Evolutionary conservation across 2,113 vertebrate genomes (phyloP).

Genomic region (Collichthys lucidus): DNA sequence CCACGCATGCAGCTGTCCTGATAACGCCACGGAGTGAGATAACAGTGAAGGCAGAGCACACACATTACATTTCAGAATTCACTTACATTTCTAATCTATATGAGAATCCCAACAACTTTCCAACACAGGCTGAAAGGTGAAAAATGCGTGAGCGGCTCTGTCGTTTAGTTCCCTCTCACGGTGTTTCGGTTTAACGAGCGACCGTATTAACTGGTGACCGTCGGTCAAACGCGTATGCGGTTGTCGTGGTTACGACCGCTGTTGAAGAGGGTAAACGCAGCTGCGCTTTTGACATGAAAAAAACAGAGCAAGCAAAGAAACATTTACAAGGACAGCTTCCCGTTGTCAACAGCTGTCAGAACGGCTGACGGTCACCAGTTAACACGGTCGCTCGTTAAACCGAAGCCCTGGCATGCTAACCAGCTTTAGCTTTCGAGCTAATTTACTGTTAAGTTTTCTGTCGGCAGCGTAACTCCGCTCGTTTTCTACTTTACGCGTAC

Average conservation of each 20-base stretch:
- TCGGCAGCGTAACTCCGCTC: neutral
- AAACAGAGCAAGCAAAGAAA: too few relatives aligned
- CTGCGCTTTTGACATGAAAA: too few relatives aligned
- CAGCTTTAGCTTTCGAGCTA: conserved; percentile 46
- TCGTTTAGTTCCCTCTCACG: too few relatives aligned
- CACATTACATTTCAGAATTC: neutral
- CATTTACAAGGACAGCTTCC: too few relatives aligned
- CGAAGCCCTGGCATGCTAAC: conserved; percentile 3
- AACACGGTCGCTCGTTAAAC: too few relatives aligned
- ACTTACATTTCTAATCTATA: neutral
- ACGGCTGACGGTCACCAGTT: too few relatives aligned
- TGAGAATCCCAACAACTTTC: neutral
- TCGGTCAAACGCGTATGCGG: too few relatives aligned
- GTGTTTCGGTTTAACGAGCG: too few relatives aligned
- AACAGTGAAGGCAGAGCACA: conserved; percentile 21
- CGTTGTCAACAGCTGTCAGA: too few relatives aligned
- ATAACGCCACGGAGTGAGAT: conserved; percentile 44
- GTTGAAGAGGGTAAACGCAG: too few relatives aligned
- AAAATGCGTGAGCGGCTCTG: neutral
- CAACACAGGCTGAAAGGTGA: neutral
- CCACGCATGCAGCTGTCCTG: conserved; percentile 37
- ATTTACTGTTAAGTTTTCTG: conserved; percentile 7
- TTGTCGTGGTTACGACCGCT: too few relatives aligned
- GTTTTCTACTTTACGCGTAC: neutral
- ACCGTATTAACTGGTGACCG: too few relatives aligned